Conservation (phyloP, 1,140 invertebrate species). For the Tachypleus tridentatus region DNA sequence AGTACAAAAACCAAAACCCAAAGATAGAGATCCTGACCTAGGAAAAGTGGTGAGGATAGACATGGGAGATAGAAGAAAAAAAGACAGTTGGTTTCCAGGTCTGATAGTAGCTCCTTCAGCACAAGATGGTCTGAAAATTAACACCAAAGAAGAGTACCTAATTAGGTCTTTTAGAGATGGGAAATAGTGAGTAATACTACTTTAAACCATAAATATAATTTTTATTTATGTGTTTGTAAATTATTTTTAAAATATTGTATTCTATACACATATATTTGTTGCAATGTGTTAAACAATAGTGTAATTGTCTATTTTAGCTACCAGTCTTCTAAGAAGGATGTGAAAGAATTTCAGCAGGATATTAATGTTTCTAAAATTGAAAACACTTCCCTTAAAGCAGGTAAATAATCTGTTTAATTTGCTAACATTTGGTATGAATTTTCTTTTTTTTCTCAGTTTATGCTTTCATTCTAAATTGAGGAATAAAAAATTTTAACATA, state of each 20-base stretch:
- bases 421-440: too few relatives aligned
- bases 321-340: slow-evolving; percentile 85
- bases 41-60: slow-evolving; percentile 75
- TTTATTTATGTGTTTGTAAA: slow-evolving; percentile 5
- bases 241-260: slow-evolving; percentile 3
- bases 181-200: slow-evolving; percentile 62
- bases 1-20: slow-evolving; percentile 14
- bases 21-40: slow-evolving; percentile 48
- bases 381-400: slow-evolving; percentile 53
- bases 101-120: slow-evolving; percentile 82
- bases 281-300: too few relatives aligned
- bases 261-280: too few relatives aligned
- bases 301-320: slow-evolving; percentile 46
- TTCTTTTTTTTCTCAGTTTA: too few relatives aligned
- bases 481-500: too few relatives aligned
- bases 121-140: slow-evolving; percentile 71
- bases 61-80: slow-evolving; percentile 57
- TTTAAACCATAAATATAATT: neutral
- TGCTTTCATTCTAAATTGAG: too few relatives aligned
- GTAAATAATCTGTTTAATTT: slow-evolving; percentile 26
- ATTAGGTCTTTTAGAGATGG: slow-evolving; percentile 91
- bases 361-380: slow-evolving; percentile 59
- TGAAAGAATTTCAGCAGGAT: slow-evolving; percentile 74
- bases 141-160: slow-evolving; percentile 76
- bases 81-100: slow-evolving; percentile 81